A percentile compares a stretch with the other conserved stretches of the same genome.
Conservation (phyloP, 2,113 vertebrate species). For the Mustelus asterias region DNA sequence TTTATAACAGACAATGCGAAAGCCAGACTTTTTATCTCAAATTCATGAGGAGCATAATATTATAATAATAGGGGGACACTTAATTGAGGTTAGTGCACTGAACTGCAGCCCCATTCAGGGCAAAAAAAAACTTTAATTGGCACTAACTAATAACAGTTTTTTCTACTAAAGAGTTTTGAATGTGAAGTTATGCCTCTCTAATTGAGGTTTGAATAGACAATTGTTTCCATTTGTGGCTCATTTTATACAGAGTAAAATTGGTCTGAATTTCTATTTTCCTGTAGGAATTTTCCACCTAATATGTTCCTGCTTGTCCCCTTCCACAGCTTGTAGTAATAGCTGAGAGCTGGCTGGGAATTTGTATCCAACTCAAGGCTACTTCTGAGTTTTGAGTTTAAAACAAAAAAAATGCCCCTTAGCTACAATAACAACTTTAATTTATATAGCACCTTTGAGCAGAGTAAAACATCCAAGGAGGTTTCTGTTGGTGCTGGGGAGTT, state of each 20-base stretch:
- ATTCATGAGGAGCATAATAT: constrained; percentile 4
- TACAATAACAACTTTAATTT: neutral
- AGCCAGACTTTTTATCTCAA: neutral
- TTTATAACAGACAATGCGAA: neutral
- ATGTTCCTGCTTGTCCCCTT: neutral
- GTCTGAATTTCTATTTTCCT: neutral
- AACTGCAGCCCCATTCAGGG: neutral
- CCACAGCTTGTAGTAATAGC: neutral
- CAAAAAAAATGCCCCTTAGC: neutral
- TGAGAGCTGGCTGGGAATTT: neutral
- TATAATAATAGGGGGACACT: neutral
- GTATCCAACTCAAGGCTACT: neutral
- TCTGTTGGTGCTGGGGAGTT: neutral
- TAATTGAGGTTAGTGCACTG: constrained; percentile 10
- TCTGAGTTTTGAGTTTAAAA: neutral
- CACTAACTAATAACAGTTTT: neutral
- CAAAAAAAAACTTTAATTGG: neutral
- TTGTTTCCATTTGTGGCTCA: neutral
- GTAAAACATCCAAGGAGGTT: neutral
- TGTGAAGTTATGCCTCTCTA: neutral
- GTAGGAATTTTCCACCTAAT: neutral
- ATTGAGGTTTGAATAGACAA: constrained; percentile 22
- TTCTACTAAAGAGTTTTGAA: constrained; percentile 1
- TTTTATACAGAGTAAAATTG: neutral
- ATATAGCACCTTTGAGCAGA: neutral